Percentiles rank a stretch among this genome's conserved stretches.
Evolutionary conservation across 2,113 vertebrate genomes (phyloP).

Genomic region (Calidris pygmaea): DNA sequence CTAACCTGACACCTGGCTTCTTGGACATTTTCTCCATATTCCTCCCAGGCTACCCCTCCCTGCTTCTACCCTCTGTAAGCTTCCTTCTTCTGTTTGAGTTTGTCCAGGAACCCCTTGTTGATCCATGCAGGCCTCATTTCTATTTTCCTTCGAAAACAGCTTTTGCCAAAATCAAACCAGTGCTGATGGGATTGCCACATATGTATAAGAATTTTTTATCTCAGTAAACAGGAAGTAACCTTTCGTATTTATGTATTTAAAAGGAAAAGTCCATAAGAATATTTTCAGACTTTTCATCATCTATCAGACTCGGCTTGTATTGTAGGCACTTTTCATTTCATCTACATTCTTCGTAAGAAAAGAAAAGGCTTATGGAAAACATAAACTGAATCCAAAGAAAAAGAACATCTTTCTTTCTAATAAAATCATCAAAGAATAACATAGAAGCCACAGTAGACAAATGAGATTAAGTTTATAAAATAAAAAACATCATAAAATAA

Average conservation of each 20-base stretch:
- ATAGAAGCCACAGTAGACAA: not conserved
- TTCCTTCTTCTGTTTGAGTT: not conserved
- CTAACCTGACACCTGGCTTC: not conserved
- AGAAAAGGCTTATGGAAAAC: not conserved
- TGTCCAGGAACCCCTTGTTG: not conserved
- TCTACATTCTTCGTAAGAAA: not conserved
- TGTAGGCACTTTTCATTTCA: not conserved
- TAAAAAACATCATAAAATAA: not conserved
- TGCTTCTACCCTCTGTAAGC: not conserved
- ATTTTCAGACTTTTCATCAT: not conserved
- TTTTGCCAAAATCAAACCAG: not conserved
- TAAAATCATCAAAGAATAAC: not conserved
- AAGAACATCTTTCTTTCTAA: not conserved
- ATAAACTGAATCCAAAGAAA: not conserved
- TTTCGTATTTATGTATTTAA: slow-evolving; percentile 28
- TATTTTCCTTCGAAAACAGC: not conserved
- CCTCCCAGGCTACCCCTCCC: not conserved
- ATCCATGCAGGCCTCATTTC: not conserved
- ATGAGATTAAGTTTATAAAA: not conserved
- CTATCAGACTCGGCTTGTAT: not conserved
- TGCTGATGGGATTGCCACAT: not conserved
- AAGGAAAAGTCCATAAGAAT: not conserved
- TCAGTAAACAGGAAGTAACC: slow-evolving; percentile 15
- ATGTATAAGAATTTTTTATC: not conserved
- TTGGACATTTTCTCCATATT: not conserved